Base-by-base conservation (phyloP, 1,140 invertebrate species). In the Zaprionus africanus region DNA sequence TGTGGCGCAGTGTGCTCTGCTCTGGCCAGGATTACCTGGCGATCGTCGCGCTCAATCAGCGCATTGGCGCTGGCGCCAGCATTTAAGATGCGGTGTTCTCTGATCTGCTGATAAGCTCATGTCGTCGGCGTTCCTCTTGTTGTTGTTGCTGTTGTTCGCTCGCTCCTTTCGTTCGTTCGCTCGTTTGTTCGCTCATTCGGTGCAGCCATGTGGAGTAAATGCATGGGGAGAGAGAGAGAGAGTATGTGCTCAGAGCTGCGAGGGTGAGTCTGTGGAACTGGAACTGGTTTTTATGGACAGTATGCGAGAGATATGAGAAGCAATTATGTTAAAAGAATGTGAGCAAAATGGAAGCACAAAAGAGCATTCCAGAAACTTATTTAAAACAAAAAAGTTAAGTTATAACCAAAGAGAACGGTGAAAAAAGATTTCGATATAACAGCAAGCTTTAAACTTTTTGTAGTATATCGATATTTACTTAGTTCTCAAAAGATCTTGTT, bases 71-170 rank as follows among this genome's bases (percentile, higher is more conserved):
- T 91, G 90, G 90, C 90, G 90, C 90, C 90, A 92, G 82, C 90
- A 79, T 91, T 92, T 92, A 91, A 92, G 90, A 92, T 91, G 90
- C 90, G 90, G 90, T 66, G 51, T 74, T 83, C 90, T 92, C 79
- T 91, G 90, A 92, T 88, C 81, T 92, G 72, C 78, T 92, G 90
- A 92, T 92, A 92, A 92, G 90, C 76, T 65, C 70, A 90, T 85
- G 79, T 77, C 77, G 70, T 77, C 59, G 69, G 60, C 34, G 69
- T 51, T 60, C 71, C 73, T 82, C 76, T 77, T 74, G 76, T 77
- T 59, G 67, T 69, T 53, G 46, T 58, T 62, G 59, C 57, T 73
- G 38, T 61, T 65, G 41, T 46, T 51, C 22, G 46, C 19, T 51
- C 46, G 17, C 46, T 51, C 46, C 22, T 24, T 41, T 19, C 19